Conservation (phyloP, 2,888 invertebrate species). For the Erebia ligea region DNA sequence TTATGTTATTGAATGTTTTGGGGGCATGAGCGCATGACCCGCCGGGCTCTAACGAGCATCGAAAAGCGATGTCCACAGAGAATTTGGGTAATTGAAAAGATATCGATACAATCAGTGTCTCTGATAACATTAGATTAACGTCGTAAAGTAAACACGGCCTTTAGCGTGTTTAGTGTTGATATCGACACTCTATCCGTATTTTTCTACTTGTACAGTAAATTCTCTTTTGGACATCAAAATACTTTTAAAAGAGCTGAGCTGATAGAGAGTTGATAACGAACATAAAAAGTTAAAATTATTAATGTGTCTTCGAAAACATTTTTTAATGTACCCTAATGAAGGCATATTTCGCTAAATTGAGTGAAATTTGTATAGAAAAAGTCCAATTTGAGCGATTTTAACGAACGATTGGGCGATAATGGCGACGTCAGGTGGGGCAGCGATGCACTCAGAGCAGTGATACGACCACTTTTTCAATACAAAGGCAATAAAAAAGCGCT, state of each 20-base stretch:
- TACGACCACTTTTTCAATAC: conserved; percentile 72
- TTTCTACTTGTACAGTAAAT: conserved; percentile 53
- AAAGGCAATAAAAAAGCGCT: conserved; percentile 77
- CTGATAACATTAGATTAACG: conserved; percentile 53
- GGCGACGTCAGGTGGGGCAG: conserved; percentile 61
- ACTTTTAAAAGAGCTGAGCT: conserved; percentile 32
- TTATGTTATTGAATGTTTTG: conserved; percentile 75
- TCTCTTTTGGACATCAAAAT: conserved; percentile 35
- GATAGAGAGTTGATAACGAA: conserved; percentile 56
- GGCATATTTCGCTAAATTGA: conserved; percentile 43
- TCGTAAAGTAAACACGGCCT: conserved; percentile 54
- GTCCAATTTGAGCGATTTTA: conserved; percentile 50
- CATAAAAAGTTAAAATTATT: conserved; percentile 51
- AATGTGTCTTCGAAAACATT: conserved; percentile 54
- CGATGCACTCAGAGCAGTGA: conserved; percentile 50
- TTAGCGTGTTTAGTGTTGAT: conserved; percentile 42
- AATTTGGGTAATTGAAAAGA: conserved; percentile 59
- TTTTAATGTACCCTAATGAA: conserved; percentile 49
- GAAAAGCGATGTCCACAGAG: conserved; percentile 53
- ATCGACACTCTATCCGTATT: conserved; percentile 52
- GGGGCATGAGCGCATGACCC: conserved; percentile 48
- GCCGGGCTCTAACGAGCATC: conserved; percentile 57
- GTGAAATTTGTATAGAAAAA: conserved; percentile 59
- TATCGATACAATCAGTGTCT: conserved; percentile 53
- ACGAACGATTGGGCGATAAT: conserved; percentile 54